Evolutionary conservation across 1,140 invertebrate genomes (phyloP).

Genomic region (Dendroctonus valens): DNA sequence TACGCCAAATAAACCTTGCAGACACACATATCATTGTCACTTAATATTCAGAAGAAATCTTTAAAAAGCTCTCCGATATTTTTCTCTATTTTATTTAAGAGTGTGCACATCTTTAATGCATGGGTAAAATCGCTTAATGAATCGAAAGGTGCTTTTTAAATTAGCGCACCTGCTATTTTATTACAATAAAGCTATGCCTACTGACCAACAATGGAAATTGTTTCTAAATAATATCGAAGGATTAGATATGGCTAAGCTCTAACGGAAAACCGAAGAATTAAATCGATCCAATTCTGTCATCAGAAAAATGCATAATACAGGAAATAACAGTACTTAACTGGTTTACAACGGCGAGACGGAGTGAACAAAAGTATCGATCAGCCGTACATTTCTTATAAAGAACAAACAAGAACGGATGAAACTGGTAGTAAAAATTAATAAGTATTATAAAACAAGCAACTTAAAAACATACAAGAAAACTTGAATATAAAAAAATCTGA

Average conservation of each 20-base stretch:
- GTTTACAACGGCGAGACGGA: too few relatives aligned
- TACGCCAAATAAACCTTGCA: constrained; percentile 5
- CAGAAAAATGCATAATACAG: too few relatives aligned
- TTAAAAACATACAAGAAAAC: too few relatives aligned
- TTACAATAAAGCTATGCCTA: neutral
- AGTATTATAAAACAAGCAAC: too few relatives aligned
- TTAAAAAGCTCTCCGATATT: neutral
- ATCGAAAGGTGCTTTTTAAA: neutral
- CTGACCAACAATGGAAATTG: neutral
- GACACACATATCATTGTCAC: constrained; percentile 10
- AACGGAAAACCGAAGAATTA: neutral
- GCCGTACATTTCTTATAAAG: too few relatives aligned
- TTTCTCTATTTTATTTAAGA: neutral
- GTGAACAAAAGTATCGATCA: too few relatives aligned
- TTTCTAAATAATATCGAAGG: neutral
- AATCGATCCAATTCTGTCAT: too few relatives aligned
- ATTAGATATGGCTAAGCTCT: neutral
- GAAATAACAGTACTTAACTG: too few relatives aligned
- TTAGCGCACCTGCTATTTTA: neutral
- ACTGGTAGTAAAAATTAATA: too few relatives aligned
- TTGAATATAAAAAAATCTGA: too few relatives aligned
- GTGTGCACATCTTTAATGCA: neutral
- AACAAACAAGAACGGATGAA: too few relatives aligned
- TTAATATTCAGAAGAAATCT: constrained; percentile 8
- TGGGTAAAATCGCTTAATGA: neutral